Percentiles rank a stretch among this genome's conserved stretches.
These are phyloP conservation scores for Branchinecta sandiegonensis DNA, from an alignment of 2,888 invertebrate genomes.

Conservation along the genomic window DNA sequence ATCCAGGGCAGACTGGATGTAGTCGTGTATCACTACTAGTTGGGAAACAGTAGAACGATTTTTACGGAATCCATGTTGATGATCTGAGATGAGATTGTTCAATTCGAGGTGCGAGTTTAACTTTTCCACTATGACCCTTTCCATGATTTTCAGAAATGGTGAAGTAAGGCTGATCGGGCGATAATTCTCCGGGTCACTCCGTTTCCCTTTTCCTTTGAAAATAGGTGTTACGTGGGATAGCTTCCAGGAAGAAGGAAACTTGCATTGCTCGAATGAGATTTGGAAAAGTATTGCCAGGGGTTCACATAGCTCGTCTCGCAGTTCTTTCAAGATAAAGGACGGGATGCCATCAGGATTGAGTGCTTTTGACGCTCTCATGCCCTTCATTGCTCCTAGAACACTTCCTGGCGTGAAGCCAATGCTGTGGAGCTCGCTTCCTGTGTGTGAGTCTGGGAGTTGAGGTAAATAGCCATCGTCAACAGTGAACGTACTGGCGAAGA, in stretches of 20 bases:
- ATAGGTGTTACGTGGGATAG: no score
- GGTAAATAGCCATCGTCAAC: conserved; percentile 14
- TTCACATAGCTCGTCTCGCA: no score
- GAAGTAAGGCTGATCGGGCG: conserved; percentile 14
- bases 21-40: no score
- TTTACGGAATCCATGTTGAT: not conserved
- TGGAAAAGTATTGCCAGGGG: no score
- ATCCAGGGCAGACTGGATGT: no score
- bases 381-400: conserved; percentile 8
- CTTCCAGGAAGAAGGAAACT: no score
- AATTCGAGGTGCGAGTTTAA: conserved; percentile 14
- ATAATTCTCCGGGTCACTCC: conserved; percentile 11
- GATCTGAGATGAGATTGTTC: not conserved
- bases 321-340: no score
- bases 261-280: no score
- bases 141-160: conserved; percentile 14
- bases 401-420: conserved; percentile 14
- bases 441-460: conserved; percentile 4
- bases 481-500: conserved; percentile 3
- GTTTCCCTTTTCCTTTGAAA: conserved; percentile 10
- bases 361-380: conserved; percentile 2
- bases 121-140: conserved; percentile 14
- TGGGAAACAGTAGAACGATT: no score
- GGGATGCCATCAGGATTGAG: no score
- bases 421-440: conserved; percentile 14